Conservation (phyloP, 1,140 invertebrate genomes). For the Drosophila prosaltans region DNA sequence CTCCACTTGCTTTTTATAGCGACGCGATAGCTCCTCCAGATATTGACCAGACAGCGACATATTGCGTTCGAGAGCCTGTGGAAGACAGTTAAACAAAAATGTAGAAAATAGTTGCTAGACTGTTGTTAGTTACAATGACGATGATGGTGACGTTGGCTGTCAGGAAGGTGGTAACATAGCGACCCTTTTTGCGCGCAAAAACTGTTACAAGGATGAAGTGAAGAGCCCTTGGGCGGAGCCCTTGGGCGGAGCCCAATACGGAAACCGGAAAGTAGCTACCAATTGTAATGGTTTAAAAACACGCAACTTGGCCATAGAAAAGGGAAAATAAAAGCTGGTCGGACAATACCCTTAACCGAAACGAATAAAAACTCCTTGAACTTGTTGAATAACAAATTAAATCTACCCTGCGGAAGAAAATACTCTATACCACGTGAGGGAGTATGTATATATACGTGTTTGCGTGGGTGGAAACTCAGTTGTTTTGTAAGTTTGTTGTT, state of each 20-base stretch:
- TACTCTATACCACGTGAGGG: neutral
- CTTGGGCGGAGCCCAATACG: constrained; percentile 39
- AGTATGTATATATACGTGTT: neutral
- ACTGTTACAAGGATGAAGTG: constrained; percentile 52
- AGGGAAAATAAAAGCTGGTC: no score
- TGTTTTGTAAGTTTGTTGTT: constrained; percentile 19
- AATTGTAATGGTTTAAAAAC: constrained; percentile 57
- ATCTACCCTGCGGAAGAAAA: neutral
- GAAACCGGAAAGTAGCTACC: constrained; percentile 45
- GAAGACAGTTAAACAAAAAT: constrained; percentile 42
- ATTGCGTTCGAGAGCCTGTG: constrained; percentile 95
- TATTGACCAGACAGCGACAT: constrained; percentile 98
- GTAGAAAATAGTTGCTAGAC: constrained; percentile 3
- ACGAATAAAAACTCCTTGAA: neutral
- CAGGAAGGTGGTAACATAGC: constrained; percentile 37
- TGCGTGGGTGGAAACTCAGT: constrained; percentile 43
- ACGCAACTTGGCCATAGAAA: constrained; percentile 49
- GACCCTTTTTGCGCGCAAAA: constrained; percentile 29
- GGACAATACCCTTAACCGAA: neutral
- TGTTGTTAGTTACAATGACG: constrained; percentile 10
- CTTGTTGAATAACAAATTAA: neutral
- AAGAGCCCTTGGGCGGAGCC: constrained; percentile 40
- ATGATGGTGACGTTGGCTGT: constrained; percentile 44
- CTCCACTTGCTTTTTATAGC: constrained; percentile 98
- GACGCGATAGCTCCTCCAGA: constrained; percentile 95